Percentiles rank a stretch among this genome's conserved stretches.
phyloP scores from a whole-genome alignment of 2,797 vertebrate genomes.

The Bradypus variegatus region DNA sequence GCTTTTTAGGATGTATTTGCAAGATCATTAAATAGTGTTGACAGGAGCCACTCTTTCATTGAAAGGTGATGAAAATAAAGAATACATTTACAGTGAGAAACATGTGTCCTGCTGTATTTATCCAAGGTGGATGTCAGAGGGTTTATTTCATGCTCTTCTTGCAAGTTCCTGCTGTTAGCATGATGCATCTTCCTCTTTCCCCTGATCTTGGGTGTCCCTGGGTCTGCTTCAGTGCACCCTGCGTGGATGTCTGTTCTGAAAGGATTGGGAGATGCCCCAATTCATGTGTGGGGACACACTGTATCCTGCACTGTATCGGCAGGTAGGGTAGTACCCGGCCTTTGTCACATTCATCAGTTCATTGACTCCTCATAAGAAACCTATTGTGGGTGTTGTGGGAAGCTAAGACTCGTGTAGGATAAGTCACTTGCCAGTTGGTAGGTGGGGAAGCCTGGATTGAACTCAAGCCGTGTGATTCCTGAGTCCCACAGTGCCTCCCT shows the following conservation, averaged over 20 bases:
- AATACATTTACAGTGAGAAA: neutral
- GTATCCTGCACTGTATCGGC: rapidly evolving
- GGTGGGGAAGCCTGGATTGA: neutral
- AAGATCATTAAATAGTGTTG: neutral
- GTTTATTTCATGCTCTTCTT: neutral
- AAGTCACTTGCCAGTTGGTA: neutral
- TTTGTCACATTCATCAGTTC: neutral
- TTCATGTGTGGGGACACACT: neutral
- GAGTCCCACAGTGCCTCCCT: neutral
- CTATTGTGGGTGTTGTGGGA: rapidly evolving
- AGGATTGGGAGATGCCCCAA: neutral
- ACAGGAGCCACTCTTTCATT: neutral
- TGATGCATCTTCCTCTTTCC: neutral
- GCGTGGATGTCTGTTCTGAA: neutral
- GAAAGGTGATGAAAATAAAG: constrained; percentile 49
- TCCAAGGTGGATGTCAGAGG: neutral
- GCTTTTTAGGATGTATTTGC: neutral
- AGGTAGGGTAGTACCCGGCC: rapidly evolving
- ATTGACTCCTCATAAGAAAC: rapidly evolving
- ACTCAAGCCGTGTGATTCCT: no score
- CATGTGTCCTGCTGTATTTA: neutral
- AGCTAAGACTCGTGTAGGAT: rapidly evolving
- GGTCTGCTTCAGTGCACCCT: neutral
- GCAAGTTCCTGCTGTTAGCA: neutral
- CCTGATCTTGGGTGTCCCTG: neutral